Conservation (phyloP, 1,140 invertebrate species). For the Megathymus violae region DNA sequence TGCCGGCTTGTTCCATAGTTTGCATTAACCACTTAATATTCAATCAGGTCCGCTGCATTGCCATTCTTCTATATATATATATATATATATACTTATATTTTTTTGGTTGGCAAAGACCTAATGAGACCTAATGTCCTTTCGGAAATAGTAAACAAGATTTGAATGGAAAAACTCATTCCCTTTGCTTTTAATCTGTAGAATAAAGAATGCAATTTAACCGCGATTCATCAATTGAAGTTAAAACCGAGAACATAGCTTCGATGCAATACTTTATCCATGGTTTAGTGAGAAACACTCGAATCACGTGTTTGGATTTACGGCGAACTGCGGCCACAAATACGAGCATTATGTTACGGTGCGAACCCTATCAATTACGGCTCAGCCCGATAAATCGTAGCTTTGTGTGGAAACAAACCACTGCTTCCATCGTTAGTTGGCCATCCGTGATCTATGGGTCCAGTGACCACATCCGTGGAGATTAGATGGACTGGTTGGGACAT, state of each 20-base stretch:
- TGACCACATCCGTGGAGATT: conserved; percentile 25
- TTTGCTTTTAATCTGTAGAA: too few relatives aligned
- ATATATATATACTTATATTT: too few relatives aligned
- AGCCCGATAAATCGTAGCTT: conserved; percentile 63
- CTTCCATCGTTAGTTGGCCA: conserved; percentile 61
- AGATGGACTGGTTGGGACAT: conserved; percentile 14
- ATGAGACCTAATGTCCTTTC: too few relatives aligned
- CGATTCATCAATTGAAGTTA: not conserved
- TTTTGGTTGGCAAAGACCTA: too few relatives aligned
- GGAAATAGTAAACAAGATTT: too few relatives aligned
- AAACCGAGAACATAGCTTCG: conserved; percentile 3
- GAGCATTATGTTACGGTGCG: conserved; percentile 53
- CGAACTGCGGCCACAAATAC: conserved; percentile 43
- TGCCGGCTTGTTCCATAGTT: too few relatives aligned
- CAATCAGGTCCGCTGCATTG: too few relatives aligned
- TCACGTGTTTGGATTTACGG: conserved; percentile 32
- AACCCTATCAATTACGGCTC: conserved; percentile 61
- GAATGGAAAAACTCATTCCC: too few relatives aligned
- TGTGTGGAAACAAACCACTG: conserved; percentile 64
- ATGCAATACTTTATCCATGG: conserved; percentile 23
- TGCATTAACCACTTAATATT: too few relatives aligned
- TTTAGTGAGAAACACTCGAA: conserved; percentile 25
- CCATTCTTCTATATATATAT: too few relatives aligned
- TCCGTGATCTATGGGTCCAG: conserved; percentile 55
- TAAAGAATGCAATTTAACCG: too few relatives aligned